A percentile compares a stretch with the other conserved stretches of the same genome.
These are phyloP conservation scores for Poeciliopsis prolifica DNA, from an alignment of 2,113 vertebrate species.

Conservation along the genomic window DNA sequence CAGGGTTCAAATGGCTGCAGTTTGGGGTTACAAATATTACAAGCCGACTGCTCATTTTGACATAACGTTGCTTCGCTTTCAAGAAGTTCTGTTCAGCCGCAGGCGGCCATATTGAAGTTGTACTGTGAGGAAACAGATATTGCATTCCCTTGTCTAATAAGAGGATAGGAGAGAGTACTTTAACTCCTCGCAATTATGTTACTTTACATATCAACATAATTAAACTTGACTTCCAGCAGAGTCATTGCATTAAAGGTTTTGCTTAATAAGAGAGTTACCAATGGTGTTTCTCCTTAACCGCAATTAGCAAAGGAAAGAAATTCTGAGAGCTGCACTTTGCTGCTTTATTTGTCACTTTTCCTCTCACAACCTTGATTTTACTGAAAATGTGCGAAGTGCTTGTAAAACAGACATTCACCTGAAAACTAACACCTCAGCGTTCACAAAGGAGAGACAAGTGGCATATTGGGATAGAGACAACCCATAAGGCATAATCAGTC, in stretches of 20 bases:
- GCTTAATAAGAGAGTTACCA: slow-evolving; percentile 1
- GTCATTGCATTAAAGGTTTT: neutral
- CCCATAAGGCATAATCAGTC: neutral
- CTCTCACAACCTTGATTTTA: slow-evolving; percentile 13
- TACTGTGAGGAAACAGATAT: slow-evolving; percentile 6
- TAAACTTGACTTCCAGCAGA: neutral
- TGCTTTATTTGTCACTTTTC: neutral
- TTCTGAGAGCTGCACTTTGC: slow-evolving; percentile 9
- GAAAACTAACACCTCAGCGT: slow-evolving; percentile 16
- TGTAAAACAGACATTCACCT: slow-evolving; percentile 4
- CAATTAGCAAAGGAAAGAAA: neutral
- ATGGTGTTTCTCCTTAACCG: neutral
- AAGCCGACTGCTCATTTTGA: slow-evolving; percentile 55
- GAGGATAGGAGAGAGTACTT: slow-evolving; percentile 14
- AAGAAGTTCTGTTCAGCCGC: slow-evolving; percentile 40
- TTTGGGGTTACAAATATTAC: slow-evolving; percentile 60
- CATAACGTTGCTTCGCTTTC: slow-evolving; percentile 11
- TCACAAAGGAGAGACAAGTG: slow-evolving; percentile 3
- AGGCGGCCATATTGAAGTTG: slow-evolving; percentile 25
- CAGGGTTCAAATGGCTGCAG: slow-evolving; percentile 40
- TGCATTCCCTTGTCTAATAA: slow-evolving; percentile 20
- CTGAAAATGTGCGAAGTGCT: neutral
- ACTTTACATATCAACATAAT: neutral
- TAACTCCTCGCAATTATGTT: slow-evolving; percentile 9
- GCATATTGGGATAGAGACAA: neutral